These are phyloP conservation scores for Balaeniceps rex DNA, from an alignment of 2,113 vertebrate species.

Conservation along the genomic window DNA sequence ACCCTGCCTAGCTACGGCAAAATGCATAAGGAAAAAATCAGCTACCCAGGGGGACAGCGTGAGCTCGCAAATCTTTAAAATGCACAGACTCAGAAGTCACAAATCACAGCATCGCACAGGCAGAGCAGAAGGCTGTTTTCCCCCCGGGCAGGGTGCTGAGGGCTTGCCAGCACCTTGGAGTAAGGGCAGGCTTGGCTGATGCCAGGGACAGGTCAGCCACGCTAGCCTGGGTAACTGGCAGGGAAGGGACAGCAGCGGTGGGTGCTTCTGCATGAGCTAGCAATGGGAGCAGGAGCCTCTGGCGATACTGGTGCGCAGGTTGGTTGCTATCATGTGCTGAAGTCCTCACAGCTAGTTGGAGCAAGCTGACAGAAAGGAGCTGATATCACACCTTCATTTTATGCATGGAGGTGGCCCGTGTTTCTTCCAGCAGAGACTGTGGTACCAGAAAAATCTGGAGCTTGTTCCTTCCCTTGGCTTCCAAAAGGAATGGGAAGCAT, in stretches of 20 bases:
- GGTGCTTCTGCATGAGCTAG: rapidly evolving
- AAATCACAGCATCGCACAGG: neutral
- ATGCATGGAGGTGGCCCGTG: too few relatives aligned
- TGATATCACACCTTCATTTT: neutral
- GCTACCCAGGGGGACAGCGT: neutral
- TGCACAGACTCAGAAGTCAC: neutral
- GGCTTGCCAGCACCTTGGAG: neutral
- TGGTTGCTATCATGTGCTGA: neutral
- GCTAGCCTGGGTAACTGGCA: rapidly evolving
- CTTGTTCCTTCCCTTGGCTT: neutral
- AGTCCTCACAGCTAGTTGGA: neutral
- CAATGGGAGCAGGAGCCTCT: neutral
- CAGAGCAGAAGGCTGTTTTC: neutral
- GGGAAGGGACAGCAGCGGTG: neutral
- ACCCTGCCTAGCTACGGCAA: neutral
- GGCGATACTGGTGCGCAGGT: neutral
- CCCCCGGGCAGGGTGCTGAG: neutral
- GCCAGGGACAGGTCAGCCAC: neutral
- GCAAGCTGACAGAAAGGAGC: neutral
- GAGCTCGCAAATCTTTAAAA: neutral
- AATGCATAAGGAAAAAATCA: neutral
- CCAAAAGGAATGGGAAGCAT: neutral
- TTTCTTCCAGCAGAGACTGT: neutral
- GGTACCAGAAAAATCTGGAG: neutral
- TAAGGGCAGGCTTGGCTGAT: neutral